These are phyloP conservation scores for Gnathonemus echidnorhynchus DNA, from an alignment of 2,113 vertebrate genomes.

Conservation along the genomic window DNA sequence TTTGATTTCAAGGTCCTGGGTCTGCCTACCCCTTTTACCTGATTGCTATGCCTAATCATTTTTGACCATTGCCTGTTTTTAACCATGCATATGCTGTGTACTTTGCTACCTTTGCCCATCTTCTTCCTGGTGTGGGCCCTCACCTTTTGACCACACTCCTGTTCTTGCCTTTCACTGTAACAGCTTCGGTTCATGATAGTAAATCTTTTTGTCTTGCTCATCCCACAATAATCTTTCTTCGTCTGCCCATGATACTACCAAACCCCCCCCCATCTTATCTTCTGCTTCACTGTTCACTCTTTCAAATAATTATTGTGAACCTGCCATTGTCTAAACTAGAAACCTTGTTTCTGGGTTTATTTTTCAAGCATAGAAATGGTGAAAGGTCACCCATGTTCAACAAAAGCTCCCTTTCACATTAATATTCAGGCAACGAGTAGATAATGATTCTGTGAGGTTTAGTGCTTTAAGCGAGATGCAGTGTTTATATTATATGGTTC, in stretches of 20 bases:
- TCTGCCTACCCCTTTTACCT: neutral
- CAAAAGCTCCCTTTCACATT: neutral
- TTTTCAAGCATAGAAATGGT: neutral
- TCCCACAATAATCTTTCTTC: neutral
- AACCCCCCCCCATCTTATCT: neutral
- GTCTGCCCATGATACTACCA: neutral
- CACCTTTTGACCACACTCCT: neutral
- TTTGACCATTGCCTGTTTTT: neutral
- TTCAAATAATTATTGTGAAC: neutral
- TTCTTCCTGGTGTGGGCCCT: neutral
- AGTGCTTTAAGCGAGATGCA: neutral
- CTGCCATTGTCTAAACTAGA: neutral
- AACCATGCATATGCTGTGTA: neutral
- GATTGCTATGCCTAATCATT: neutral
- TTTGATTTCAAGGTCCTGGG: neutral
- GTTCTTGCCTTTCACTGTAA: neutral
- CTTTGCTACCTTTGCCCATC: neutral
- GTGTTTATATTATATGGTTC: neutral
- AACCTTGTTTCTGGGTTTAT: neutral
- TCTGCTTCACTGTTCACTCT: neutral
- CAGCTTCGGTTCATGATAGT: neutral
- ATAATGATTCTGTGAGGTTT: neutral
- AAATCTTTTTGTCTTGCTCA: neutral
- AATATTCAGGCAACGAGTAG: neutral
- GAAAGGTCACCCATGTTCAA: neutral